phyloP scores from a whole-genome alignment of 2,797 vertebrate species.

The Danio tinwini region DNA sequence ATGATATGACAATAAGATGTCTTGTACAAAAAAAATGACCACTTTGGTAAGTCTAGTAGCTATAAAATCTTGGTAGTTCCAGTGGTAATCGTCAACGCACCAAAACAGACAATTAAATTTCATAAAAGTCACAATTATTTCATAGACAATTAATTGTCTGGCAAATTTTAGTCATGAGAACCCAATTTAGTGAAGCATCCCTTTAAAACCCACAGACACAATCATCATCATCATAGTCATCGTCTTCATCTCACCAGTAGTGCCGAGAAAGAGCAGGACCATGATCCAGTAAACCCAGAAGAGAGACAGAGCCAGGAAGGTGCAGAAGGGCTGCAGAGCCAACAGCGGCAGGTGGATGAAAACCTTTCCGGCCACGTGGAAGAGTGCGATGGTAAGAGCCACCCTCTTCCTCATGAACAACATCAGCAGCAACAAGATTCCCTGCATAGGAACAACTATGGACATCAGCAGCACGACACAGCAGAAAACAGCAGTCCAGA shows the following conservation, averaged over 20 bases:
- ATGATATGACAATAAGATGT: too few species aligned
- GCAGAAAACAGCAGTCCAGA: background rate
- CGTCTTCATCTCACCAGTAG: constrained; percentile 82
- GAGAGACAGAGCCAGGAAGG: constrained; percentile 90
- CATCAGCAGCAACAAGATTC: constrained; percentile 92
- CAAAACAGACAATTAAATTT: too few species aligned
- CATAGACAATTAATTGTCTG: too few species aligned
- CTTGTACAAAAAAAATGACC: too few species aligned
- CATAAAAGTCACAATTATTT: too few species aligned
- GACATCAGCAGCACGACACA: background rate
- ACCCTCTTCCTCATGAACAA: constrained; percentile 95
- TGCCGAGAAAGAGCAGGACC: constrained; percentile 94
- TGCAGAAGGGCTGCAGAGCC: constrained; percentile 95
- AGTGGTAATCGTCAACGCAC: too few species aligned
- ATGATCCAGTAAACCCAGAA: constrained; percentile 97
- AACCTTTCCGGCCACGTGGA: constrained; percentile 96
- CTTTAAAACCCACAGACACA: background rate
- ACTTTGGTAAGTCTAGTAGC: too few species aligned
- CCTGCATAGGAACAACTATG: constrained; percentile 69
- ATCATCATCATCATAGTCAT: too few species aligned
- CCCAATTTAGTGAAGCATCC: background rate
- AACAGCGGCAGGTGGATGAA: constrained; percentile 94
- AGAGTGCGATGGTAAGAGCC: constrained; percentile 94
- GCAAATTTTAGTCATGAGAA: too few species aligned
- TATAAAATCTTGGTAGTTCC: too few species aligned